Evolutionary conservation across 2,113 vertebrate genomes (phyloP), one percentile per base, ranked within the genome.

Genomic region (Lepisosteus osseus): DNA sequence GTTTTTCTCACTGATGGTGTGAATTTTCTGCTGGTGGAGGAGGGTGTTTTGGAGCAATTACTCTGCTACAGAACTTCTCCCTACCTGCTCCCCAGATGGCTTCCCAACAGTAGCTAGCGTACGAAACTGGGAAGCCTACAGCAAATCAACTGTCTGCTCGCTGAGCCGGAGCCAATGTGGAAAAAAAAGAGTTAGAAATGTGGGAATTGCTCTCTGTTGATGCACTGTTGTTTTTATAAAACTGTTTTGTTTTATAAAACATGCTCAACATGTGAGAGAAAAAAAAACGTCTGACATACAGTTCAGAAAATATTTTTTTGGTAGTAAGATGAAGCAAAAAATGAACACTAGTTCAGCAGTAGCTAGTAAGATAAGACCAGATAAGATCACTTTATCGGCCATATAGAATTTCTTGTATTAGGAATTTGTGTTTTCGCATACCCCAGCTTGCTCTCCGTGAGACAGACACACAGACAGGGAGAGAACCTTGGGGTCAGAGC

Each of bases 1-100:
- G 47, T 62, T 55, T 15, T 82, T 29, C 74, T 72, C 7, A 42
- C 57, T 3, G 67, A 6, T 65, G 55, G 71, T 63, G 62, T 67
- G 71, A 69, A 69, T 73, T 70, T 77, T 73, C 67, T 74, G 13
- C 69, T 63, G 64, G 70, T 72, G 54, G 63, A 70, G 67, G 54
- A 70, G 62, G 72, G 75, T 80, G 76, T 80, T 79, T 75, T 72
- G 74, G 74, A 56, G 71, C 71, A 78, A 77, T 79, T 82, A 77
- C 79, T 71, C 73, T 55, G 17, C n/a, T 80, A 77, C 74, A 78
- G 72, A 81, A 78, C 74, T 74, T 71, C 59, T 57, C 74, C 69
- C 72, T 74, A 76, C 68, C 70, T 76, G 61, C 72, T 76, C 74
- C 72, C 73, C 75, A 75, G 80, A 76, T 74, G 76, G 68, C 61